Base-by-base conservation (phyloP, 2,888 invertebrate genomes). In the Parasteatoda lunata region DNA sequence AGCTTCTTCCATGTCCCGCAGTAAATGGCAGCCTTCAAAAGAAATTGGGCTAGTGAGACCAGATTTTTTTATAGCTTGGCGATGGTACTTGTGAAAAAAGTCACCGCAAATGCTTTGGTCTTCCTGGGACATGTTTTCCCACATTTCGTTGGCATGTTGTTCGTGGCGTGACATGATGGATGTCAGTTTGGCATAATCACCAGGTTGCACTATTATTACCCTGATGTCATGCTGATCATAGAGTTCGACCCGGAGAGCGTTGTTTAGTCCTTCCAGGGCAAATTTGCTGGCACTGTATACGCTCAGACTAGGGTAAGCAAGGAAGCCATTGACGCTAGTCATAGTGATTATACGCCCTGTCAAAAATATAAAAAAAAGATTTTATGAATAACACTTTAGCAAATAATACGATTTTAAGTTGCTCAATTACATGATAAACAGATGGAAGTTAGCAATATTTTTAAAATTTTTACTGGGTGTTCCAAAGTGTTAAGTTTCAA, bases 211-310 rank as follows among this genome's bases (percentile, higher is more conserved):
- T 88, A 94, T 94, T 0, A 96, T 92, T 65, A 96, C 96, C 77
- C 93, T 92, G 75, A 97, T 93, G n/a, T 94, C 95, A n/a, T 82
- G 72, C 90, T 95, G 95, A 90, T 94, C 94, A 47, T 92, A 92
- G 90, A 95, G 92, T 92, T 97, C 97, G 30, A 95, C 92, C 75
- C 97, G 93, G 49, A 97, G 92, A 6, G 95, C 93, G 88, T 94
- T 94, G 13, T 94, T 94, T 94, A 96, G 96, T 1, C 94, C 95
- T 71, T 94, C 92, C 4, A 97, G 91, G 0, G 94, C 97, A 0
- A 95, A 94, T 92, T 97, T 97, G 13, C 96, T 95, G 0, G 96
- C 96, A 30, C 95, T 95, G 92, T 97, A 97, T 0, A 95, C 93
- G 0, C 94, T 93, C 84, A 97, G 93, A 0, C 95, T 95, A 0